Evolutionary conservation across 92 coral and sea anemone species (phyloP).

Genomic region (Epizoanthus fatuus): DNA sequence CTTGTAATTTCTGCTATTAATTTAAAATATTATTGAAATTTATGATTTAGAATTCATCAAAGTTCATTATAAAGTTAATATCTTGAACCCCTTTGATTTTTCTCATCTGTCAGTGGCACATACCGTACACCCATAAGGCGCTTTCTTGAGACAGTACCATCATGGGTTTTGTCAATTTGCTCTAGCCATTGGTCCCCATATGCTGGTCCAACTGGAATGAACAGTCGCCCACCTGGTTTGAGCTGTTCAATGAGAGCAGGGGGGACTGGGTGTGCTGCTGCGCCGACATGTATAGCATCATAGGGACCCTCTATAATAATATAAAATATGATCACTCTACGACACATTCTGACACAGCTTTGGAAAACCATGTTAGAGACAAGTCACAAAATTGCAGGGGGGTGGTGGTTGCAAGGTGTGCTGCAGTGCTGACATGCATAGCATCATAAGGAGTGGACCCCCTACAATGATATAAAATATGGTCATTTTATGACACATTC

Average conservation of each 20-base stretch:
- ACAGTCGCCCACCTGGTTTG: constrained; percentile 94
- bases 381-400: no score
- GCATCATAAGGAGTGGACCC: constrained; percentile 90
- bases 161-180: constrained; percentile 92
- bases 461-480: constrained; percentile 47
- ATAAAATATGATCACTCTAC: not conserved
- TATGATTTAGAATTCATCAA: not conserved
- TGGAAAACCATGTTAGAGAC: no score
- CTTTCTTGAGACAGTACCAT: constrained; percentile 85
- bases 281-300: constrained; percentile 99
- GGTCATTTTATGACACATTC: not conserved
- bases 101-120: constrained; percentile 94
- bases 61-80: not conserved
- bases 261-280: constrained; percentile 97
- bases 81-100: constrained; percentile 62
- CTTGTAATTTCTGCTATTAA: no score
- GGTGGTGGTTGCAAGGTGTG: constrained; percentile 80
- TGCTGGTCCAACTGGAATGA: constrained; percentile 95
- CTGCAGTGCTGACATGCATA: constrained; percentile 99
- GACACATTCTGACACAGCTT: not conserved
- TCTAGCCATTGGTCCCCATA: constrained; percentile 96
- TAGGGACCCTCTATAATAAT: constrained; percentile 81
- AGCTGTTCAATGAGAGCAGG: constrained; percentile 91
- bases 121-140: constrained; percentile 96
- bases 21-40: not conserved